These are phyloP conservation scores for Calidris pygmaea DNA, from an alignment of 2,113 vertebrate species.

Conservation along the genomic window DNA sequence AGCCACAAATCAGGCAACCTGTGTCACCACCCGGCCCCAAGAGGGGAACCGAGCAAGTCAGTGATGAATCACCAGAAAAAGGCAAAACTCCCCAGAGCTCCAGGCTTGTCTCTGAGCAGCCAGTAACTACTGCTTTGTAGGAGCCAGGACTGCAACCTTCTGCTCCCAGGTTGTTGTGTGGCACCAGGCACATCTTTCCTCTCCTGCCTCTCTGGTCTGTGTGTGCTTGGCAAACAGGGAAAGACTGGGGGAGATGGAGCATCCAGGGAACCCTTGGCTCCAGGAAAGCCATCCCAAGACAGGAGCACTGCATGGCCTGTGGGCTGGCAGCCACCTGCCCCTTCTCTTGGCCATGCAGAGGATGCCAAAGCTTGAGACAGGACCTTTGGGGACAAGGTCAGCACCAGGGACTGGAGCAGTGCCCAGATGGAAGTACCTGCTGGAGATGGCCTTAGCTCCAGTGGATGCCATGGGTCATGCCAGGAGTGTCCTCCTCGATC, in stretches of 20 bases:
- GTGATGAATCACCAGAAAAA: background rate
- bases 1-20: background rate
- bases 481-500: background rate
- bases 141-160: background rate
- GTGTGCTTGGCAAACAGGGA: background rate
- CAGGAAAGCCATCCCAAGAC: background rate
- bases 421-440: background rate
- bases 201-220: background rate
- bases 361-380: background rate
- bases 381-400: background rate
- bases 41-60: background rate
- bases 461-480: too few species aligned
- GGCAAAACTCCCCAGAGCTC: background rate
- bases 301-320: accelerated
- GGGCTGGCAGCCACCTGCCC: background rate
- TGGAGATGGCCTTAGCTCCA: background rate
- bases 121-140: accelerated
- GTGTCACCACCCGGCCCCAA: background rate
- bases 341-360: background rate
- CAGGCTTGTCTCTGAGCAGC: background rate
- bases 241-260: background rate
- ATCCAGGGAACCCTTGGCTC: background rate
- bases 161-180: background rate
- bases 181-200: background rate
- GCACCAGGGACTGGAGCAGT: background rate